Conservation (phyloP, 2,113 vertebrate species). For the Upupa epops region DNA sequence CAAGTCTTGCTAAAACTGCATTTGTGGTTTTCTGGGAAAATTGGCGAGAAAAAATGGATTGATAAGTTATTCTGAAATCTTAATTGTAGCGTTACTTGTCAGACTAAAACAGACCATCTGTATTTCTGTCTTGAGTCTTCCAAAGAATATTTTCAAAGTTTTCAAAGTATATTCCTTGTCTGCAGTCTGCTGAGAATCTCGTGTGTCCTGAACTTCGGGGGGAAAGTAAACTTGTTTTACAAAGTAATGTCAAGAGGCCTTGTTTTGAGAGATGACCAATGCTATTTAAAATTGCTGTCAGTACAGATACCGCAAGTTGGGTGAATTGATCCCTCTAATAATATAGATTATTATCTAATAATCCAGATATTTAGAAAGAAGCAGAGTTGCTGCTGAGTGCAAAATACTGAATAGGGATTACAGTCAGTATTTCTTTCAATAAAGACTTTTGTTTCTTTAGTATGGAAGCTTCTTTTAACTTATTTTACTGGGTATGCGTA, state of each 20-base stretch:
- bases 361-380: not conserved
- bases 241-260: not conserved
- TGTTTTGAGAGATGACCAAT: not conserved
- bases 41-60: not conserved
- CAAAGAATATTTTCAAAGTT: too few species aligned
- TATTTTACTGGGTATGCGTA: not conserved
- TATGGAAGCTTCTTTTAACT: not conserved
- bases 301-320: not conserved
- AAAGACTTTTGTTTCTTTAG: not conserved
- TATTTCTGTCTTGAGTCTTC: not conserved
- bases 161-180: not conserved
- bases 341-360: too few species aligned
- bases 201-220: not conserved
- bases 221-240: not conserved
- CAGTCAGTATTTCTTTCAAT: not conserved
- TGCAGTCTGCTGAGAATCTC: not conserved
- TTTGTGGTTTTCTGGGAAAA: not conserved
- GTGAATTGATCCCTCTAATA: not conserved
- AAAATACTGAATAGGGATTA: not conserved
- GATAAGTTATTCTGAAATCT: not conserved
- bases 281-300: not conserved
- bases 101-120: not conserved
- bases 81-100: not conserved
- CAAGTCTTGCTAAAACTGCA: not conserved
- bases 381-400: not conserved